Conservation (phyloP, 2,888 invertebrate species). For the Limenitis camilla region DNA sequence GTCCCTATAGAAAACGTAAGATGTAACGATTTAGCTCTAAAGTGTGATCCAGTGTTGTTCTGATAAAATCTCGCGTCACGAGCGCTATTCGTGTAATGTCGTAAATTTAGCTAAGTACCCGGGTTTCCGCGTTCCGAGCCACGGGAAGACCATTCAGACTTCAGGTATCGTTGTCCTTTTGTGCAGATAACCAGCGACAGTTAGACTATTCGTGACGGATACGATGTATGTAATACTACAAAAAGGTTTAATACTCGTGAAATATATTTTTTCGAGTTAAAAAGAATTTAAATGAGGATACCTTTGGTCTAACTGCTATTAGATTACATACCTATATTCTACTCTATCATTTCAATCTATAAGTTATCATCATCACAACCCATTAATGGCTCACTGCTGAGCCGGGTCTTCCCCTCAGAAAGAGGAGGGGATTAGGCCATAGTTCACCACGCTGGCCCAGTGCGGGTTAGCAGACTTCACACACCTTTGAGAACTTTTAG, state of each 20-base stretch:
- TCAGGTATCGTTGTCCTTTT: constrained; percentile 11
- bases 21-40: constrained; percentile 5
- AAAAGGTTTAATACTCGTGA: not conserved
- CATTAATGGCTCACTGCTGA: no score
- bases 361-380: no score
- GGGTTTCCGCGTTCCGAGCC: constrained; percentile 31
- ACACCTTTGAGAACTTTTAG: no score
- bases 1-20: constrained; percentile 3
- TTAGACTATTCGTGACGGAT: constrained; percentile 8
- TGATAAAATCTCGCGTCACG: constrained; percentile 31
- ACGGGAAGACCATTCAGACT: constrained; percentile 1
- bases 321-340: no score
- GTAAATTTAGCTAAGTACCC: constrained; percentile 28
- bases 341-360: no score
- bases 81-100: constrained; percentile 29
- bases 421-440: no score
- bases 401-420: no score
- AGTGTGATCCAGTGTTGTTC: constrained; percentile 23
- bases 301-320: no score
- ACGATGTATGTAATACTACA: not conserved
- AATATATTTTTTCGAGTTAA: not conserved
- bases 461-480: no score
- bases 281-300: no score
- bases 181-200: constrained; percentile 7
- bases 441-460: no score